These are phyloP conservation scores for Spilogale gracilis DNA, from an alignment of 2,113 vertebrate genomes.

Conservation along the genomic window DNA sequence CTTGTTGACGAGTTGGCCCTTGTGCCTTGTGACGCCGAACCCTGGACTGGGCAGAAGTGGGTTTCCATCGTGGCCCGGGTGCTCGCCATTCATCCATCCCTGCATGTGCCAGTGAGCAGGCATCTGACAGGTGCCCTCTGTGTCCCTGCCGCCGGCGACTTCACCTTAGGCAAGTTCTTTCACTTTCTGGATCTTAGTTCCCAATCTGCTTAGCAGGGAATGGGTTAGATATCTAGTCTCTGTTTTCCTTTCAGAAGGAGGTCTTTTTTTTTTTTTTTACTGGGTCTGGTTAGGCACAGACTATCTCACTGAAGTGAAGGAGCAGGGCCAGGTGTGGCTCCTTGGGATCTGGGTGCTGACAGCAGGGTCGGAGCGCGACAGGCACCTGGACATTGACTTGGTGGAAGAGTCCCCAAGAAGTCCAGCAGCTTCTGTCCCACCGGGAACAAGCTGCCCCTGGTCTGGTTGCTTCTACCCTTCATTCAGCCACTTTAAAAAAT, in stretches of 20 bases:
- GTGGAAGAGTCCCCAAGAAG: not conserved
- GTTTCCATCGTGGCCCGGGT: rapidly evolving
- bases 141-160: not conserved
- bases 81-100: rapidly evolving
- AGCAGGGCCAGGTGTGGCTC: not conserved
- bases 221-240: not conserved
- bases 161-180: not conserved
- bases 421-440: not conserved
- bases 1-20: not conserved
- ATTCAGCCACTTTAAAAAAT: not conserved
- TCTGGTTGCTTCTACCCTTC: not conserved
- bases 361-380: rapidly evolving
- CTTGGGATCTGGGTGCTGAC: not conserved
- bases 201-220: not conserved
- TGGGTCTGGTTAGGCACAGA: not conserved
- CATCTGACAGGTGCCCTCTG: rapidly evolving
- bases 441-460: not conserved
- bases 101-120: rapidly evolving
- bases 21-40: rapidly evolving
- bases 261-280: too few species aligned
- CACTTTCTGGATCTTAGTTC: not conserved
- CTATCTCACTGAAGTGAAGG: too few species aligned
- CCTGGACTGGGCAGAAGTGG: not conserved
- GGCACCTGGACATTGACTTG: not conserved
- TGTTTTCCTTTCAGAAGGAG: not conserved